Evolutionary conservation across 1,140 invertebrate genomes (phyloP).

Genomic region (Sarcophaga bullata): DNA sequence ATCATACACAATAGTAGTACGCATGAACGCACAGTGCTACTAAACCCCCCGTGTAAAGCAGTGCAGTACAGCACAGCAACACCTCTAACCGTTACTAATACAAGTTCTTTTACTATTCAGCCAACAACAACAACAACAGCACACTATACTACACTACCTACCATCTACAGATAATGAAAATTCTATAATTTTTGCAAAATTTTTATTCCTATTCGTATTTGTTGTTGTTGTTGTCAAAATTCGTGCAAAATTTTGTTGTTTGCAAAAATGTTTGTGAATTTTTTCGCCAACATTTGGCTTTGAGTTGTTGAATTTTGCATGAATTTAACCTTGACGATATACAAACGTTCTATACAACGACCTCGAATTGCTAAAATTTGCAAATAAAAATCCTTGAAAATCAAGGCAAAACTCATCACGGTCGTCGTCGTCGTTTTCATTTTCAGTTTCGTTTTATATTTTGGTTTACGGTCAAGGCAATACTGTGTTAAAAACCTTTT

Average conservation of each 20-base stretch:
- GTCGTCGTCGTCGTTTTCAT: slow-evolving; percentile 60
- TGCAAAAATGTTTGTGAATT: background rate
- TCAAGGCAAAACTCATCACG: slow-evolving; percentile 50
- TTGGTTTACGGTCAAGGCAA: slow-evolving; percentile 62
- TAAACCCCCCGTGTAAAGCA: background rate
- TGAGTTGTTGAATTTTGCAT: background rate
- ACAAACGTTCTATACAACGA: slow-evolving; percentile 32
- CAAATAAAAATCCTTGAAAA: slow-evolving; percentile 14
- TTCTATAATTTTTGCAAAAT: background rate
- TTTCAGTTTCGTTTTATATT: slow-evolving; percentile 48
- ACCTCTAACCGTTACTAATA: background rate
- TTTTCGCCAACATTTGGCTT: slow-evolving; percentile 25
- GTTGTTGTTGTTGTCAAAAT: background rate
- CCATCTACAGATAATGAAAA: too few species aligned
- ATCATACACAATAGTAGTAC: background rate
- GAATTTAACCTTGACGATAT: background rate
- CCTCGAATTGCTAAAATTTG: slow-evolving; percentile 8
- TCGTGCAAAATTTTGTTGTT: background rate
- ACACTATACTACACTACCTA: background rate
- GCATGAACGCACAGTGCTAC: slow-evolving; percentile 3
- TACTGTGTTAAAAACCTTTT: background rate
- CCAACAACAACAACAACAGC: background rate
- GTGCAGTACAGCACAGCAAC: background rate
- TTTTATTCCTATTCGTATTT: too few species aligned
- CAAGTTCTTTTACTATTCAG: background rate